Evolutionary conservation across 2,888 invertebrate genomes (phyloP).

Genomic region (Tetheella fluctuosa): DNA sequence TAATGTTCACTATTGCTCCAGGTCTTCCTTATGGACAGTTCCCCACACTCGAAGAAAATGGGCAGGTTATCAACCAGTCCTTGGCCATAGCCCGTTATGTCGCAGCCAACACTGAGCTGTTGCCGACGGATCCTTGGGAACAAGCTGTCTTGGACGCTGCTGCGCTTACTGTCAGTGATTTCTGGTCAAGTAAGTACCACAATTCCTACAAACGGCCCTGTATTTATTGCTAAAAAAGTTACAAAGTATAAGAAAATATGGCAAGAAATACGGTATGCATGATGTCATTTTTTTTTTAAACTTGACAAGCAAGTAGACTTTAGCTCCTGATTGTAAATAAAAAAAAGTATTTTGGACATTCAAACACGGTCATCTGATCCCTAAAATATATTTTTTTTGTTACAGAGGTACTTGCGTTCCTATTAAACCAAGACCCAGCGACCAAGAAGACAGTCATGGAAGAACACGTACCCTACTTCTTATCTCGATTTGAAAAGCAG

Average conservation of each 20-base stretch:
- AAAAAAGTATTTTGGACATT: too few relatives aligned
- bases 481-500: slow-evolving; percentile 66
- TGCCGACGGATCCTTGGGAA: slow-evolving; percentile 75
- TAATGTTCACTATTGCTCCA: slow-evolving; percentile 28
- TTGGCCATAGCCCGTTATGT: slow-evolving; percentile 81
- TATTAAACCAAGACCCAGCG: slow-evolving; percentile 47
- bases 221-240: too few relatives aligned
- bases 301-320: too few relatives aligned
- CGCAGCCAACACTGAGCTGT: slow-evolving; percentile 71
- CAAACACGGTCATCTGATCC: too few relatives aligned
- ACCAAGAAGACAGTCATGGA: slow-evolving; percentile 53
- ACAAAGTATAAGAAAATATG: too few relatives aligned
- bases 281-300: too few relatives aligned
- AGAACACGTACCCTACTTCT: slow-evolving; percentile 59
- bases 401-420: slow-evolving; percentile 51
- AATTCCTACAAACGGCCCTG: too few relatives aligned
- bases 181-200: slow-evolving; percentile 68
- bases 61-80: slow-evolving; percentile 58
- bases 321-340: too few relatives aligned
- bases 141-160: slow-evolving; percentile 75
- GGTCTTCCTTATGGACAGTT: slow-evolving; percentile 64
- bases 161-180: slow-evolving; percentile 75
- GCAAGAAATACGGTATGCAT: too few relatives aligned
- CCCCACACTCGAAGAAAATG: slow-evolving; percentile 66
- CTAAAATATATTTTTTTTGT: slow-evolving; percentile 17